Conservation (phyloP, 2,113 vertebrate species). For the Nesogale talazaci region DNA sequence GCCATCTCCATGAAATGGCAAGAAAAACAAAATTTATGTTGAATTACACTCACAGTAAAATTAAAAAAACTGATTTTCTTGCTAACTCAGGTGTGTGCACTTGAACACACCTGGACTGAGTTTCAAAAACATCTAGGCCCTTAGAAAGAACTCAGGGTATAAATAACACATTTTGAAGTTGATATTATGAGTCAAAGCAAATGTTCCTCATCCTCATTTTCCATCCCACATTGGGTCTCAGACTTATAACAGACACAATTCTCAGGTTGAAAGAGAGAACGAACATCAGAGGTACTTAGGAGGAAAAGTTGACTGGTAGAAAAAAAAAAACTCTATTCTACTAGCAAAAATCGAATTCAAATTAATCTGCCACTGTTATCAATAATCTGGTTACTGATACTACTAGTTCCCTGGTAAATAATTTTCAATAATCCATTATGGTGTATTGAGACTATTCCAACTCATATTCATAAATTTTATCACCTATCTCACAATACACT, state of each 20-base stretch:
- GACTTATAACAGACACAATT: conserved; percentile 9
- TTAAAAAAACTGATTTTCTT: neutral
- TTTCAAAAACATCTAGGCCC: conserved; percentile 29
- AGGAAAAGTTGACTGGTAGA: neutral
- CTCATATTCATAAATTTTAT: neutral
- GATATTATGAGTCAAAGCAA: conserved; percentile 41
- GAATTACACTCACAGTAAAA: neutral
- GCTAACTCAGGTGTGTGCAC: neutral
- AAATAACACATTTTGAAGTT: conserved; percentile 49
- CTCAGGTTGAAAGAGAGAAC: conserved; percentile 21
- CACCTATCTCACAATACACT: neutral
- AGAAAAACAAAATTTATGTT: neutral
- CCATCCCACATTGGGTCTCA: conserved; percentile 12
- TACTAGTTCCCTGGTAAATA: neutral
- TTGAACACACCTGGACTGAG: conserved; percentile 19
- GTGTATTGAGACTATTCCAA: neutral
- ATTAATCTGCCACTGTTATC: neutral
- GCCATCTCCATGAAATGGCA: neutral
- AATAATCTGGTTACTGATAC: neutral
- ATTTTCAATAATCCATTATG: neutral
- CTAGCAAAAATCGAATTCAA: neutral
- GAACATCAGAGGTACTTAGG: neutral
- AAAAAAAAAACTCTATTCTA: too few relatives aligned
- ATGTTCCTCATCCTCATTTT: conserved; percentile 33
- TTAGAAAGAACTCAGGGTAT: neutral